Evolutionary conservation across 2,113 vertebrate species (phyloP), one percentile per base, ranked within the genome.

Genomic region (Apodemus speciosus): DNA sequence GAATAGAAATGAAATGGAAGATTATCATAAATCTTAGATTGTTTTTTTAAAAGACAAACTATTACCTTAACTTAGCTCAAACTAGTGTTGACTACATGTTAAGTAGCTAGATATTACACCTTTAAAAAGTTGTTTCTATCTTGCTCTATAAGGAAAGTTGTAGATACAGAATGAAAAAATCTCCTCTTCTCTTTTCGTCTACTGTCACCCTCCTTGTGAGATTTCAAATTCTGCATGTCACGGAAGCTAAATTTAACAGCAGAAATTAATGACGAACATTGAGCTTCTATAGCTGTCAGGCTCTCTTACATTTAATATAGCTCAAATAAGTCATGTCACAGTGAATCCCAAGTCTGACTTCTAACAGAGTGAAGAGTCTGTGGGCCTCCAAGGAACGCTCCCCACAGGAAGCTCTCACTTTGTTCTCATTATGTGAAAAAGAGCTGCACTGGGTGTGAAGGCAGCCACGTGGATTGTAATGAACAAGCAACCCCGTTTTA

Each of bases 171-270:
- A 94, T 92, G 92, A 97, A 35, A 62, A 46, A 62, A n/a, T 3
- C 51, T 64, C 25, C 18, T 73, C 97, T 95, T 80, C 35, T 38
- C 9, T 92, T 95, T 88, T 89, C 53, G 43, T 93, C 53, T 87
- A 92, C 87, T 96, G 58, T 90, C 38, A 84, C 11, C 97, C 97
- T 93, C 85, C 77, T 43, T 96, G 87, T 72, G 0, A 30, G 3
- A 93, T 91, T 97, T 97, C 92, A 96, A 95, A 81, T 20, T 88
- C 38, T 91, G 10, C 32, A 0, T 91, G 84, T 72, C 94, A 92
- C 1, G 8, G 9, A 77, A 25, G 18, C 86, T 90, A 85, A 90
- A 96, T 95, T 94, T 95, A 96, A 73, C 46, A 93, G 53, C 16
- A 94, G 68, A 96, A 95, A 13, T 38, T 46, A 97, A 81, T 72